Percentiles rank a stretch among this genome's conserved stretches.
These are phyloP conservation scores for Hippolais icterina DNA, from an alignment of 2,113 vertebrate species.

Conservation along the genomic window DNA sequence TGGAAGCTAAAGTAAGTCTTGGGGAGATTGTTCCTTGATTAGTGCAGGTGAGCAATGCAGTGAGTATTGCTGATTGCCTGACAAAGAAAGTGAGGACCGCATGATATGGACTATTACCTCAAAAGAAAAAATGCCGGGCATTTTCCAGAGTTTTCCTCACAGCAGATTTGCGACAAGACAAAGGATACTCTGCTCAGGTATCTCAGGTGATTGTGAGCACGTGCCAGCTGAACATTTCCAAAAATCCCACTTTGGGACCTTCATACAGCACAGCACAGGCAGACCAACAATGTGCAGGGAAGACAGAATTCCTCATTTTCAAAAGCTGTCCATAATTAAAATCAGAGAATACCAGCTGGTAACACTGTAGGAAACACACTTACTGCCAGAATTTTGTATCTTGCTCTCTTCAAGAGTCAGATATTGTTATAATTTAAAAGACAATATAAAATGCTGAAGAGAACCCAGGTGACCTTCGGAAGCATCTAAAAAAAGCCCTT, in stretches of 20 bases:
- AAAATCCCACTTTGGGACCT: neutral
- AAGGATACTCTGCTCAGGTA: neutral
- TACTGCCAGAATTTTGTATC: neutral
- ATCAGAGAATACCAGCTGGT: neutral
- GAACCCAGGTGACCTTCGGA: neutral
- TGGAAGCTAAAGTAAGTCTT: neutral
- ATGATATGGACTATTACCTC: neutral
- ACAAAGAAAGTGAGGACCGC: neutral
- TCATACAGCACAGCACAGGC: neutral
- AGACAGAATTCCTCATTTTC: neutral
- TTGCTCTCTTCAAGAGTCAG: neutral
- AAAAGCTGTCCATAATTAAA: neutral
- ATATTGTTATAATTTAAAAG: neutral
- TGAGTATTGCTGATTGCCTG: neutral
- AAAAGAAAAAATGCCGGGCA: neutral
- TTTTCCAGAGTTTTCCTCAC: neutral
- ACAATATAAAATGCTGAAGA: neutral
- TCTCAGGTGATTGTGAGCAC: neutral
- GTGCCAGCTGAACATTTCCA: neutral
- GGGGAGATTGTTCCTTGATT: neutral
- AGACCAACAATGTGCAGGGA: neutral
- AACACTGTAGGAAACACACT: neutral
- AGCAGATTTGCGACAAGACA: neutral
- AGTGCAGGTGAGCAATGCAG: neutral
- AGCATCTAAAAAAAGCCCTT: neutral